These are phyloP conservation scores for Pollachius pollachius DNA, from an alignment of 2,113 vertebrate species.

Conservation along the genomic window DNA sequence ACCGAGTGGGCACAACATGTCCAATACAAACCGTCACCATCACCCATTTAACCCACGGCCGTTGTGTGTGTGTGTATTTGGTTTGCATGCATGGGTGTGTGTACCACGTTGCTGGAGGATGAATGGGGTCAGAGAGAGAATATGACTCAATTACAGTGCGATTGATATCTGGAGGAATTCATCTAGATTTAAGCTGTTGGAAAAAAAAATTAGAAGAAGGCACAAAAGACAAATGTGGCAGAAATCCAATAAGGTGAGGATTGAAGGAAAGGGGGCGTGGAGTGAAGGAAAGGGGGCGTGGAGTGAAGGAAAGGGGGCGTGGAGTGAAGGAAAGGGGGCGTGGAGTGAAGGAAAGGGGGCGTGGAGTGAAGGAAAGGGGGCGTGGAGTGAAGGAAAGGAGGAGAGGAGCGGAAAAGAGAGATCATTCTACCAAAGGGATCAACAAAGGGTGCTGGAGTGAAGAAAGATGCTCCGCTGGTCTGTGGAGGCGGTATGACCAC, in stretches of 20 bases:
- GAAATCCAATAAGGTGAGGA: conserved; percentile 22
- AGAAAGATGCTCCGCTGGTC: too few relatives aligned
- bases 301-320: too few relatives aligned
- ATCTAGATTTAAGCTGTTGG: conserved; percentile 46
- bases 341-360: too few relatives aligned
- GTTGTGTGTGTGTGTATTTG: neutral
- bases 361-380: too few relatives aligned
- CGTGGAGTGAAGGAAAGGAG: conserved; percentile 4
- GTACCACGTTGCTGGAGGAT: conserved; percentile 16
- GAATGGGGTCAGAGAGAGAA: neutral
- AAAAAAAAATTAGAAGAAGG: conserved; percentile 44
- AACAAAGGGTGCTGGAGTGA: too few relatives aligned
- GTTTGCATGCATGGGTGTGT: neutral
- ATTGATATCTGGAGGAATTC: conserved; percentile 54
- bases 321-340: conserved; percentile 5
- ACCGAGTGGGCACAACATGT: too few relatives aligned
- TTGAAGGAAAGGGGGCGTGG: neutral
- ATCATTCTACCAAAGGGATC: too few relatives aligned
- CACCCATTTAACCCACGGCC: too few relatives aligned
- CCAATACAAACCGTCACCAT: too few relatives aligned
- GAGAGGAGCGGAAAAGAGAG: neutral
- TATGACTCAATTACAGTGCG: conserved; percentile 36
- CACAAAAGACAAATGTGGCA: conserved; percentile 64
- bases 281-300: too few relatives aligned
- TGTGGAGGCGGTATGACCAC: too few relatives aligned